These are phyloP conservation scores for Phthorimaea operculella DNA, from an alignment of 1,140 invertebrate species.

Conservation along the genomic window DNA sequence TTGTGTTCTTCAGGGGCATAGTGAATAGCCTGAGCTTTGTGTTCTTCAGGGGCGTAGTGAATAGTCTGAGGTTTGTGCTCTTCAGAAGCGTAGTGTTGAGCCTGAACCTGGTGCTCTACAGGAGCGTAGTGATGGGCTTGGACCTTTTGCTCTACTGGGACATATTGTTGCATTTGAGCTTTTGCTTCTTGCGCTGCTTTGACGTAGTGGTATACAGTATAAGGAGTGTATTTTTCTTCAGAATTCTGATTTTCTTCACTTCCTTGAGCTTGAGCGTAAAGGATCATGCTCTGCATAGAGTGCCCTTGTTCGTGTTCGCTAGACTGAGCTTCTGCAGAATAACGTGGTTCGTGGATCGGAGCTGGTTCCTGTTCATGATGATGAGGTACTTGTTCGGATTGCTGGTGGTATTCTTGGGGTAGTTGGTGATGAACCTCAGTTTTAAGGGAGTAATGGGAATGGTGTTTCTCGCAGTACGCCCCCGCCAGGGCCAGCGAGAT, in stretches of 20 bases:
- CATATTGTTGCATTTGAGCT: conserved; percentile 20
- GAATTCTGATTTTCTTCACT: conserved; percentile 37
- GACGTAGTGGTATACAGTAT: conserved; percentile 26
- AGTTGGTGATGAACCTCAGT: conserved; percentile 31
- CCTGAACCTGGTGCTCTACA: not conserved
- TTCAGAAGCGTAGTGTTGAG: not conserved
- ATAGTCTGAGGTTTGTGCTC: not conserved
- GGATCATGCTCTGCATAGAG: conserved; percentile 37
- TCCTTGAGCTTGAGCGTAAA: conserved; percentile 21
- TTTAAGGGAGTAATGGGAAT: conserved; percentile 38
- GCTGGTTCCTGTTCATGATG: conserved; percentile 26
- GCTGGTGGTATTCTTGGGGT: conserved; percentile 37
- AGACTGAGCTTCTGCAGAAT: conserved; percentile 13
- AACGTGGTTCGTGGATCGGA: conserved; percentile 36
- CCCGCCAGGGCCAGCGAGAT: conserved; percentile 27
- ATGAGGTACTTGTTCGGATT: conserved; percentile 19
- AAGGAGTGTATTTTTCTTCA: conserved; percentile 29
- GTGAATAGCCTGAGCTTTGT: conserved; percentile 24
- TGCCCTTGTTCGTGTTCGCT: conserved; percentile 28
- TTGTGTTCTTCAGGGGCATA: conserved; percentile 26
- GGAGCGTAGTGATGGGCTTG: not conserved
- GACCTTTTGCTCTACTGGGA: conserved; percentile 21
- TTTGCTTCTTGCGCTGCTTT: conserved; percentile 28
- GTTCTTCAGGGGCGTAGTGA: conserved; percentile 13
- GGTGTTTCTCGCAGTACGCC: conserved; percentile 33